Evolutionary conservation across 2,888 invertebrate genomes (phyloP).

Genomic region (Hofmannophila pseudospretella): DNA sequence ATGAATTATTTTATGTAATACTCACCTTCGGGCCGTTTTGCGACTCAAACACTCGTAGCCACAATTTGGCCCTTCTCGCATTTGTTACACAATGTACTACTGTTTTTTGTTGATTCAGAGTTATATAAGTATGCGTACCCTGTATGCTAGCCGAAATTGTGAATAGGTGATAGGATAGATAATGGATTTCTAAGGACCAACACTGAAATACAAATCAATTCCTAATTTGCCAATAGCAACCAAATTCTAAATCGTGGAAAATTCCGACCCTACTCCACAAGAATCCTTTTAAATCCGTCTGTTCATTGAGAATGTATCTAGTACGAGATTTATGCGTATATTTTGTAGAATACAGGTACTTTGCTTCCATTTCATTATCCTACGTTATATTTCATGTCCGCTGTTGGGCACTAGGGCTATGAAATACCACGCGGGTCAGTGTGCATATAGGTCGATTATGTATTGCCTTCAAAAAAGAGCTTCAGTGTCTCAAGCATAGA

Average conservation of each 20-base stretch:
- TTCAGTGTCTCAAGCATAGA: no score
- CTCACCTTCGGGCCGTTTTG: background rate
- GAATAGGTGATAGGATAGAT: constrained; percentile 54
- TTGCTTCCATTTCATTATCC: no score
- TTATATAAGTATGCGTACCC: constrained; percentile 16
- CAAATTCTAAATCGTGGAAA: constrained; percentile 37
- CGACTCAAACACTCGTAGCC: background rate
- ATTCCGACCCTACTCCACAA: constrained; percentile 32
- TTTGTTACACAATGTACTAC: no score
- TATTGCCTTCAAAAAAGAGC: no score
- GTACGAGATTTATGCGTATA: no score
- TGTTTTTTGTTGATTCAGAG: no score
- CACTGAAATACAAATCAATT: constrained; percentile 38
- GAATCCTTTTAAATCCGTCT: constrained; percentile 31
- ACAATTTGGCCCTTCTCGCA: no score
- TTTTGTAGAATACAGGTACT: no score
- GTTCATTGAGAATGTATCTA: constrained; percentile 17
- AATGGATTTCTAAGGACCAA: constrained; percentile 53
- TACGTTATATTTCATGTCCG: no score
- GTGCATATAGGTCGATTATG: no score
- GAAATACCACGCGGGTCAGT: no score
- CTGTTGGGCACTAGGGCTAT: no score
- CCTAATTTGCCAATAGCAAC: constrained; percentile 46
- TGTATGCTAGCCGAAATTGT: constrained; percentile 20
- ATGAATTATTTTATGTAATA: background rate